Conservation (phyloP, 2,888 invertebrate genomes). For the Chrysolina haemoptera region DNA sequence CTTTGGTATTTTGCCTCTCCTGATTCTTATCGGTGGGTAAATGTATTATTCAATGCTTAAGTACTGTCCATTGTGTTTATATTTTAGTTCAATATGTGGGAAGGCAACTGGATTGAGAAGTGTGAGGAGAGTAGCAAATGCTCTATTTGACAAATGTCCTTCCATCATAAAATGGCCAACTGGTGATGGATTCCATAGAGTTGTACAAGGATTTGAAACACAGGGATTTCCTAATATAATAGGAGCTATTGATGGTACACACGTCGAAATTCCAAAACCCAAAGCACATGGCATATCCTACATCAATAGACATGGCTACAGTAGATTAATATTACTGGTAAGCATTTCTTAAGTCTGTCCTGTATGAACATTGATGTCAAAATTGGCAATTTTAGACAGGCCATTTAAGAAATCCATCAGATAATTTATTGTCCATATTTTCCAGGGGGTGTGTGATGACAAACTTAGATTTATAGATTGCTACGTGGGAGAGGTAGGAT, state of each 20-base stretch:
- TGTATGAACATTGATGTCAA: too few species aligned
- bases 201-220: background rate
- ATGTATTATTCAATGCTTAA: constrained; percentile 6
- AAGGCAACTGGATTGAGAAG: constrained; percentile 26
- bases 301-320: too few species aligned
- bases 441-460: too few species aligned
- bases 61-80: background rate
- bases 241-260: constrained; percentile 30
- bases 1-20: constrained; percentile 28
- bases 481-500: too few species aligned
- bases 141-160: constrained; percentile 24
- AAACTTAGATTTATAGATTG: too few species aligned
- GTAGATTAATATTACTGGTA: too few species aligned
- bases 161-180: constrained; percentile 25
- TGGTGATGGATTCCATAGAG: constrained; percentile 4
- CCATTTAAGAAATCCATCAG: too few species aligned
- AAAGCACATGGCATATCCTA: too few species aligned
- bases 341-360: too few species aligned
- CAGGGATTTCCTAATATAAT: constrained; percentile 31
- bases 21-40: constrained; percentile 28
- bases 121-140: constrained; percentile 28
- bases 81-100: constrained; percentile 21
- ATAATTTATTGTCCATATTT: too few species aligned
- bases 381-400: too few species aligned
- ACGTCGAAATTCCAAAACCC: constrained; percentile 24